phyloP scores from a whole-genome alignment of 2,888 invertebrate species.

The Stratiomys singularior region DNA sequence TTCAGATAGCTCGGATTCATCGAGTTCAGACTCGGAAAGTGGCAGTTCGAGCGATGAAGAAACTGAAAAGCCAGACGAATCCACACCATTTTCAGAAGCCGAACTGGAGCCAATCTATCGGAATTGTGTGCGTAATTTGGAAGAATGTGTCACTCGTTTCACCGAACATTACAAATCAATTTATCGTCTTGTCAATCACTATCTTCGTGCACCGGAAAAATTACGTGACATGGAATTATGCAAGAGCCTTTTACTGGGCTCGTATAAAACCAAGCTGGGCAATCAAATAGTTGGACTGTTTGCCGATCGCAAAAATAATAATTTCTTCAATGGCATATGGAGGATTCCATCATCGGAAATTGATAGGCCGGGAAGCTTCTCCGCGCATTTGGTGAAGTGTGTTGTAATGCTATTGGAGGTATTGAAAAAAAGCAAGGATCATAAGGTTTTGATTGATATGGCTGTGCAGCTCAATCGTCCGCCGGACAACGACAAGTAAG shows the following conservation, averaged over 20 bases:
- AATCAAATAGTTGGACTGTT: conserved; percentile 84
- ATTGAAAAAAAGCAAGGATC: conserved; percentile 81
- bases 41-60: conserved; percentile 59
- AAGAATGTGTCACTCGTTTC: conserved; percentile 85
- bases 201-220: conserved; percentile 75
- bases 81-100: conserved; percentile 54
- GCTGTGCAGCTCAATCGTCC: conserved; percentile 80
- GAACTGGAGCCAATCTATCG: conserved; percentile 69
- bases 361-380: conserved; percentile 91
- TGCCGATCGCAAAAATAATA: conserved; percentile 82
- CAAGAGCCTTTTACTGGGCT: conserved; percentile 76
- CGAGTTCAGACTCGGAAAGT: conserved; percentile 66
- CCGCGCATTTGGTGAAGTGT: conserved; percentile 89
- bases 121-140: conserved; percentile 79
- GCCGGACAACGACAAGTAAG: conserved; percentile 88
- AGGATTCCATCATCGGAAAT: conserved; percentile 89
- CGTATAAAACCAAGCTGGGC: conserved; percentile 73
- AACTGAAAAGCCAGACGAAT: conserved; percentile 55
- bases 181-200: conserved; percentile 87
- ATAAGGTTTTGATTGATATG: conserved; percentile 80
- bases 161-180: conserved; percentile 94
- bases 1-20: conserved; percentile 67
- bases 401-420: conserved; percentile 84
- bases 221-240: conserved; percentile 76
- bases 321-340: conserved; percentile 95